A percentile compares a stretch with the other conserved stretches of the same genome.
phyloP scores from a whole-genome alignment of 2,888 invertebrate genomes.

The Andricus quercusramuli region DNA sequence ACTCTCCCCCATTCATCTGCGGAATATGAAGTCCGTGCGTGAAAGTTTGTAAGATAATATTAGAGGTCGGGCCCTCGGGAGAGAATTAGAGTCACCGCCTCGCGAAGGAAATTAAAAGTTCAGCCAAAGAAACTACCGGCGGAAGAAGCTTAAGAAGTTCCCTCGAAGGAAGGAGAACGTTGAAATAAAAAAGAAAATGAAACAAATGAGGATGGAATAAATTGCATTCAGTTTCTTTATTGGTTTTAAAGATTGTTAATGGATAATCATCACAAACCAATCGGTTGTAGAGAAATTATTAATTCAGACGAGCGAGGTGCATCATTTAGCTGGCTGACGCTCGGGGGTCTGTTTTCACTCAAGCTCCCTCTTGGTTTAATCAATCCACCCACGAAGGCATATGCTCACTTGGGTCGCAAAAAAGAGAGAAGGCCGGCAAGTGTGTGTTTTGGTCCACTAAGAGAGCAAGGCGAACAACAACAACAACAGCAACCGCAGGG shows the following conservation, averaged over 20 bases:
- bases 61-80: conserved; percentile 50
- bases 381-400: conserved; percentile 73
- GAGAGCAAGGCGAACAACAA: conserved; percentile 54
- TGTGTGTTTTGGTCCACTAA: conserved; percentile 61
- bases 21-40: conserved; percentile 59
- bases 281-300: conserved; percentile 7
- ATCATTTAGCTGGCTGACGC: conserved; percentile 26
- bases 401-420: conserved; percentile 71
- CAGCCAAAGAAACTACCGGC: conserved; percentile 24
- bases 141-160: conserved; percentile 40
- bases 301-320: neutral
- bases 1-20: conserved; percentile 31
- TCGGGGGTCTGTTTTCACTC: conserved; percentile 60
- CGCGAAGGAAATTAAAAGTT: conserved; percentile 62
- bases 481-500: conserved; percentile 54
- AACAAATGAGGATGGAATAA: neutral
- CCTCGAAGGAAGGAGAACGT: conserved; percentile 21
- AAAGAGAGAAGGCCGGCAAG: conserved; percentile 60
- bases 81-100: conserved; percentile 62
- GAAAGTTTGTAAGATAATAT: conserved; percentile 61
- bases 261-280: neutral
- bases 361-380: conserved; percentile 65
- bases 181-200: neutral
- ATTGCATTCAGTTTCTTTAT: neutral
- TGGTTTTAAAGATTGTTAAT: neutral